A percentile compares a stretch with the other conserved stretches of the same genome.
Evolutionary conservation across 2,888 invertebrate genomes (phyloP).

Genomic region (Acleris emargana): DNA sequence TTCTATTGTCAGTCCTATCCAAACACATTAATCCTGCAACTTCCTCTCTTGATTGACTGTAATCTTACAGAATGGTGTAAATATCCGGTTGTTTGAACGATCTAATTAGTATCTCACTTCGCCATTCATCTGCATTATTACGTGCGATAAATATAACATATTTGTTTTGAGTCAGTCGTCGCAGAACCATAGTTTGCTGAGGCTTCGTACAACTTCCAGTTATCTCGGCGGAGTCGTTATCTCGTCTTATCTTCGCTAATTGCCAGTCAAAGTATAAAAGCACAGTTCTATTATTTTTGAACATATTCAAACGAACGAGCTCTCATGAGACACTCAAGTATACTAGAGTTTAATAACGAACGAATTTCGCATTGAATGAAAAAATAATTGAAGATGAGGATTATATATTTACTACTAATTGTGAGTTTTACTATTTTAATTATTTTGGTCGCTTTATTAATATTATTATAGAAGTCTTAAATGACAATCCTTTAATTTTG

Average conservation of each 20-base stretch:
- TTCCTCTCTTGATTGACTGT: conserved; percentile 23
- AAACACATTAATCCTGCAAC: conserved; percentile 23
- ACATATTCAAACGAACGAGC: conserved; percentile 75
- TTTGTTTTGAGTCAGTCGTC: conserved; percentile 73
- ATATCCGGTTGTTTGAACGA: conserved; percentile 67
- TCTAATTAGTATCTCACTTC: conserved; percentile 47
- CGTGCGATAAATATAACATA: conserved; percentile 48
- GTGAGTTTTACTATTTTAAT: conserved; percentile 59
- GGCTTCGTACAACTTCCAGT: conserved; percentile 57
- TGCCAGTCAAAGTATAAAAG: conserved; percentile 72
- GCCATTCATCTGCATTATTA: conserved; percentile 51
- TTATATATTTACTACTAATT: conserved; percentile 64
- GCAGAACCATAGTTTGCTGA: conserved; percentile 76
- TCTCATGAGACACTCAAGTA: conserved; percentile 66
- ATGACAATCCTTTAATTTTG: no score
- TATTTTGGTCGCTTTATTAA: background rate
- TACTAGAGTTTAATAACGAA: conserved; percentile 64
- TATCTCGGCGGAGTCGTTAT: conserved; percentile 75
- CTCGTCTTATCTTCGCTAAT: conserved; percentile 77
- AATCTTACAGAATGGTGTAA: conserved; percentile 41
- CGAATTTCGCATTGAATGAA: conserved; percentile 69
- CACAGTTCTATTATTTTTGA: conserved; percentile 51
- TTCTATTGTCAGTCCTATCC: no score
- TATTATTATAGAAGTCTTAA: no score
- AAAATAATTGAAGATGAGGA: conserved; percentile 67